A percentile compares a stretch with the other conserved stretches of the same genome.
These are phyloP conservation scores for Cephus spinipes DNA, from an alignment of 2,888 invertebrate genomes.

Conservation along the genomic window DNA sequence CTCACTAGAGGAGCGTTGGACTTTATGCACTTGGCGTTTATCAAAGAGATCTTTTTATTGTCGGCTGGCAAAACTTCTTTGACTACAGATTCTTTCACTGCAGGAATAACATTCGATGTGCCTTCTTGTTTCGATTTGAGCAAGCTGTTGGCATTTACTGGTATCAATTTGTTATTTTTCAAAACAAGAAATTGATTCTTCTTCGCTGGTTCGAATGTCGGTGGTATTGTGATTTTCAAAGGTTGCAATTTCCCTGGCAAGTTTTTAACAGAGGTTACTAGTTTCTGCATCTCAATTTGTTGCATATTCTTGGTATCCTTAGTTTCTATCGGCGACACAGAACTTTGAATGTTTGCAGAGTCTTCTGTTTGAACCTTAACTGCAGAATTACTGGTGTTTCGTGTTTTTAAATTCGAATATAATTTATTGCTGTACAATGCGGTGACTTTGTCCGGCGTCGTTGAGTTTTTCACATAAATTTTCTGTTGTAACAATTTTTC, in stretches of 20 bases:
- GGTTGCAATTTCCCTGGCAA: constrained; percentile 43
- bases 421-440: too few relatives aligned
- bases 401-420: too few relatives aligned
- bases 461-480: too few relatives aligned
- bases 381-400: background rate
- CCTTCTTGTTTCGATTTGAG: constrained; percentile 8
- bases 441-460: too few relatives aligned
- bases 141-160: constrained; percentile 33
- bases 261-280: constrained; percentile 25
- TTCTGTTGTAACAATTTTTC: constrained; percentile 6
- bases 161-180: constrained; percentile 48
- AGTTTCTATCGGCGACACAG: too few relatives aligned
- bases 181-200: constrained; percentile 48
- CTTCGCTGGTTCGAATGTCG: constrained; percentile 39
- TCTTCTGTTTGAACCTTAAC: background rate
- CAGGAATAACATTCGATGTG: background rate
- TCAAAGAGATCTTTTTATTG: background rate
- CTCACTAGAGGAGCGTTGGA: constrained; percentile 12
- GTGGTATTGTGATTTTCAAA: constrained; percentile 51
- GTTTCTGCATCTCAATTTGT: constrained; percentile 20
- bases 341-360: background rate
- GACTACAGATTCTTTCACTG: too few relatives aligned
- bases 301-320: constrained; percentile 17
- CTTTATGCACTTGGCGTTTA: background rate
- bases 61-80: background rate